phyloP scores from a whole-genome alignment of 1,140 invertebrate species.

The Drosophila hydei region DNA sequence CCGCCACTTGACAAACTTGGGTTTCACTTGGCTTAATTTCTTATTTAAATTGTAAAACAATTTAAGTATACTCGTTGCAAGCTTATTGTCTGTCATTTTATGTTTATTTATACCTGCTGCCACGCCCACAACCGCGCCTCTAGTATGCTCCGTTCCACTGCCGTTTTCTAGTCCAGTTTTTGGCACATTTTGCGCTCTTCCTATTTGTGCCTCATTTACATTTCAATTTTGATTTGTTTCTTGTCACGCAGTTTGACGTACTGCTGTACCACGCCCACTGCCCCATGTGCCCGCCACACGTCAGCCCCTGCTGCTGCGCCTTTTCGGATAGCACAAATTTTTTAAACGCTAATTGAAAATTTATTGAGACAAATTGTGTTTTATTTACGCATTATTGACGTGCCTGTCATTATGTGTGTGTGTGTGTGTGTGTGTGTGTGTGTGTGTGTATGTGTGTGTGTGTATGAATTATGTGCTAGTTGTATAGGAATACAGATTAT shows the following conservation, averaged over 20 bases:
- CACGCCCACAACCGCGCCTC: background rate
- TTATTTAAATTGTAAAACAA: too few species aligned
- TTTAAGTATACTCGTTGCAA: too few species aligned
- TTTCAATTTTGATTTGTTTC: conserved; percentile 79
- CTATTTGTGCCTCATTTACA: conserved; percentile 65
- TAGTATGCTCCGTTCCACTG: background rate
- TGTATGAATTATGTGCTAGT: conserved; percentile 55
- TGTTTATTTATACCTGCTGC: background rate
- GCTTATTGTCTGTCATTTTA: background rate
- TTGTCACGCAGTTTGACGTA: conserved; percentile 75
- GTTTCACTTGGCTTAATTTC: too few species aligned
- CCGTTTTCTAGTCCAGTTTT: conserved; percentile 14
- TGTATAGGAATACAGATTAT: conserved; percentile 28
- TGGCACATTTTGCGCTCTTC: background rate
- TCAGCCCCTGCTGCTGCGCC: conserved; percentile 36
- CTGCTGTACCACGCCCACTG: conserved; percentile 17
- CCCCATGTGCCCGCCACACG: background rate
- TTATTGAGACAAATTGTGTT: conserved; percentile 82
- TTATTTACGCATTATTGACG: conserved; percentile 79
- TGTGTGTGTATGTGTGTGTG: conserved; percentile 12
- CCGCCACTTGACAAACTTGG: too few species aligned
- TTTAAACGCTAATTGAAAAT: conserved; percentile 80
- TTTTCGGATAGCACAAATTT: conserved; percentile 54
- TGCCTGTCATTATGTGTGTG: conserved; percentile 7
- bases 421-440: conserved; percentile 6